Evolutionary conservation across 2,113 vertebrate genomes (phyloP), one percentile per base, ranked within the genome.

Genomic region (Leucosticte australis): DNA sequence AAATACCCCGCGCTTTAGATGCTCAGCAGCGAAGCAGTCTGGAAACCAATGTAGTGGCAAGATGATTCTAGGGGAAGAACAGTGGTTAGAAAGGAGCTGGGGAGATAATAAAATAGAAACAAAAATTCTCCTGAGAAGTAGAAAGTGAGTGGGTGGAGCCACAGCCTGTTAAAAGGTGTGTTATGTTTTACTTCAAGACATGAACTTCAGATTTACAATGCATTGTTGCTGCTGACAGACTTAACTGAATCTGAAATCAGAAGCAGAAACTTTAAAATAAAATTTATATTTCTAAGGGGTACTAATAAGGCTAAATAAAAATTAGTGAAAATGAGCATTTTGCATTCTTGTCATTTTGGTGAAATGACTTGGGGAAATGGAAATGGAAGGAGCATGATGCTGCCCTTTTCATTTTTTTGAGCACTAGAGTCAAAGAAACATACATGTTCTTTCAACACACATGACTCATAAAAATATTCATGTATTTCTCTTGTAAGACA

Each of bases 1-100:
- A 20, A 77, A 23, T 1, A 22, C 15, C 21, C 47, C 5, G 3
- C 27, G 0, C 79, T 14, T 23, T 0, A 10, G 39, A 14, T 23
- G 2, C 7, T 68, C 56, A 10, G 65, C 64, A 19, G 11, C 3
- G 26, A 53, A 57, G 52, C 55, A 1, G 13, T 10, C 35, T 81
- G 64, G 35, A 81, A 75, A 63, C 12, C 47, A 24, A 0, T 0
- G 10, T 3, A 22, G 31, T 19, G 44, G 13, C 41, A 46, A 42
- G 57, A n/a, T 22, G 2, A 6, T 26, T 69, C 7, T 1, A 42
- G 17, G 18, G 47, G 20, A 68, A 78, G 21, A 24, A 27, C 21
- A 60, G 41, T 9, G 19, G 16, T 19, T 24, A 44, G 83, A 53
- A 71, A 42, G 24, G 28, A 33, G 33, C 0, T 20, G 28, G 15